Conservation (phyloP, 2,888 invertebrate genomes). For the Cosmia pyralina region DNA sequence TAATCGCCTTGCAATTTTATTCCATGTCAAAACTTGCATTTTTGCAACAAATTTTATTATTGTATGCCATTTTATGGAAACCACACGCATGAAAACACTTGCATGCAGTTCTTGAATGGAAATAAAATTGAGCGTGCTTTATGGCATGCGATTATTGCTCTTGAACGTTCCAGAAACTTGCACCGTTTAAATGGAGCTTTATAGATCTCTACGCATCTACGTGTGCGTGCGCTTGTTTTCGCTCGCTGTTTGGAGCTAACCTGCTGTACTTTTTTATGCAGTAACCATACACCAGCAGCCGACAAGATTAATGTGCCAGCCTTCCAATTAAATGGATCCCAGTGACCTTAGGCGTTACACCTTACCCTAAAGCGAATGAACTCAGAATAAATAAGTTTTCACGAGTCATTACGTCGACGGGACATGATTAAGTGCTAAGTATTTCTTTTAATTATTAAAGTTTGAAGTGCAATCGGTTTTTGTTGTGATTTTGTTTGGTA, state of each 20-base stretch:
- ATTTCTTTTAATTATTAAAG: slow-evolving; percentile 51
- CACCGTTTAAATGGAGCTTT: no score
- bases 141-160: no score
- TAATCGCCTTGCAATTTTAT: no score
- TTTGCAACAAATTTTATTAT: no score
- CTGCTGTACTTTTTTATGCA: slow-evolving; percentile 3
- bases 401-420: slow-evolving; percentile 30
- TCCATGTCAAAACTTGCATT: no score
- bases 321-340: slow-evolving; percentile 49
- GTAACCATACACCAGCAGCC: slow-evolving; percentile 9
- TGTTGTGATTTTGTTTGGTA: neutral
- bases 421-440: slow-evolving; percentile 38
- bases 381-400: slow-evolving; percentile 47
- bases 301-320: slow-evolving; percentile 49
- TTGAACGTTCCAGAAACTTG: no score
- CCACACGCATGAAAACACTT: no score
- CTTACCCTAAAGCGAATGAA: slow-evolving; percentile 35
- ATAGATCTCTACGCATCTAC: no score
- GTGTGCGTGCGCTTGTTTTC: neutral
- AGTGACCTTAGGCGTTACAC: slow-evolving; percentile 37
- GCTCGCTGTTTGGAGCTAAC: neutral
- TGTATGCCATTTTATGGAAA: no score
- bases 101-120: no score
- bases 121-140: no score
- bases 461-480: slow-evolving; percentile 31